Base-by-base conservation (phyloP, 2,113 vertebrate genomes). In the Papio anubis region DNA sequence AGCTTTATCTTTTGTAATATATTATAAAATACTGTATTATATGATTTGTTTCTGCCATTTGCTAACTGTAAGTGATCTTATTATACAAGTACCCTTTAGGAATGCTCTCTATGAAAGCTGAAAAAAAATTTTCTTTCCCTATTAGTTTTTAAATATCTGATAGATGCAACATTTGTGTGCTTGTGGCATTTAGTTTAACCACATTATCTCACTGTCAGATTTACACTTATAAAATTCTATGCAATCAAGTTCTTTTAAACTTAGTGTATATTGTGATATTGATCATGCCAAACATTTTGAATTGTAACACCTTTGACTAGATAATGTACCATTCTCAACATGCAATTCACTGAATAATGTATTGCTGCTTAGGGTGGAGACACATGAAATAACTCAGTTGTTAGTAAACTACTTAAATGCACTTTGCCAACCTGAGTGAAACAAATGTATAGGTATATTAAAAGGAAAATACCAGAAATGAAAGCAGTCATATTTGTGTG, bases 381-480 rank as follows among this genome's bases (percentile, higher is more conserved):
- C 11, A 91, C 6, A 52, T 45, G 94, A 96, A 96, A 92, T 87
- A 14, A 66, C 55, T 96, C 85, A 93, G 79, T 95, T 94, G 21
- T 86, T 93, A 97, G 32, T 59, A 82, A 98, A 48, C 11, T 91
- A 79, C 80, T 86, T 97, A 98, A 95, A 40, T 20, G 12, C 16
- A 75, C 66, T 97, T 96, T 66, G 76, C 80, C 88, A 97, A 90
- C 11, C 87, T 70, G 75, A 57, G 55, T 95, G 76, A 98, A 96
- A 98, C 61, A 48, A 35, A 94, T 96, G 57, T 16, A 59, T 43
- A 27, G 57, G 6, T 75, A 91, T 93, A 96, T 25, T 96, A 61
- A 95, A 97, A 95, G 11, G 21, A 97, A 96, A 98, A 70, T 8
- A 93, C 2, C 10, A 92, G 95, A 96, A 80, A 76, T 90, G 95